A percentile compares a stretch with the other conserved stretches of the same genome.
Evolutionary conservation across 2,113 vertebrate species (phyloP).

Genomic region (Brachypodius melanocephalos): DNA sequence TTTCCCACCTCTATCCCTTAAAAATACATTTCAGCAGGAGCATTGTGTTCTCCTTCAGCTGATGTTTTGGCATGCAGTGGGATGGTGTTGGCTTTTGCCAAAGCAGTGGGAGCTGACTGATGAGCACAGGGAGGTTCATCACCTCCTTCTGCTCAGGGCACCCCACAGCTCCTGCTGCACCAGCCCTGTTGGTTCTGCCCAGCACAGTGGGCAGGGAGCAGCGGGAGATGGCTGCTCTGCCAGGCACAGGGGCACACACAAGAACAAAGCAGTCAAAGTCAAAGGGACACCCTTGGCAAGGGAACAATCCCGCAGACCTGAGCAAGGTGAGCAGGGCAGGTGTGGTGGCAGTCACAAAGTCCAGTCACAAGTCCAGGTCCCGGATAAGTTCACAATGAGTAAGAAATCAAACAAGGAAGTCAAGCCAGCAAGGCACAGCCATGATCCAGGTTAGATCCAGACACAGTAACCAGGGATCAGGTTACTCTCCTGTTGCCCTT

Average conservation of each 20-base stretch:
- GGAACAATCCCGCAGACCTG: neutral
- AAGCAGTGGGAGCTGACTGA: neutral
- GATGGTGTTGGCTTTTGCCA: neutral
- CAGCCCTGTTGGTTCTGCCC: neutral
- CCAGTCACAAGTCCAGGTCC: neutral
- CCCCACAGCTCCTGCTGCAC: neutral
- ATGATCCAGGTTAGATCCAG: neutral
- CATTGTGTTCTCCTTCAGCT: neutral
- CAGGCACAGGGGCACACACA: neutral
- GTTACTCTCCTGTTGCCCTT: accelerated
- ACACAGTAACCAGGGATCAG: neutral
- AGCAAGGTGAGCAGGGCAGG: neutral
- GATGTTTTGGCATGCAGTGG: neutral
- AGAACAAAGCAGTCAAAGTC: neutral
- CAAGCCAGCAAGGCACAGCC: neutral
- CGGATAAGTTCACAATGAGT: neutral
- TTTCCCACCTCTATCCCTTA: neutral
- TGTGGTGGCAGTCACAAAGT: neutral
- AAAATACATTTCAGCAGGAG: neutral
- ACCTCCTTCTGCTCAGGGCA: neutral
- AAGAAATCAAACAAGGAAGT: neutral
- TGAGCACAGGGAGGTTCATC: neutral
- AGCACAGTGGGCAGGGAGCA: too few species aligned
- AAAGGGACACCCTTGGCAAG: neutral
- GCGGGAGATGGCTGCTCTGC: neutral